Evolutionary conservation across 2,113 vertebrate genomes (phyloP).

Genomic region (Ophthalmolycus amberensis): DNA sequence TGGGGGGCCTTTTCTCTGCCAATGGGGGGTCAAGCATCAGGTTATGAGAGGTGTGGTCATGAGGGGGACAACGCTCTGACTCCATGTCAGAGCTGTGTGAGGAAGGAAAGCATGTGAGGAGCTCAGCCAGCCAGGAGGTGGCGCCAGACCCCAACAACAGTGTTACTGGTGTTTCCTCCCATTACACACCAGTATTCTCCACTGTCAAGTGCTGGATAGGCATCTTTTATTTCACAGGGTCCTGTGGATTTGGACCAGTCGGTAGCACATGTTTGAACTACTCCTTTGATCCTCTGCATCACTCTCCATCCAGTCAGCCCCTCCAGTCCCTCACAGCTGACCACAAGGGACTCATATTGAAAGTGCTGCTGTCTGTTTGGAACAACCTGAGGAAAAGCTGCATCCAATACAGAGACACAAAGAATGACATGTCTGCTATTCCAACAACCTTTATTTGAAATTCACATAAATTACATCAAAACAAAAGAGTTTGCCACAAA

Average conservation of each 20-base stretch:
- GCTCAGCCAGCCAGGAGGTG: too few relatives aligned
- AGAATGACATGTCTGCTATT: not conserved
- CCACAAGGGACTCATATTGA: not conserved
- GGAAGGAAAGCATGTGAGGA: too few relatives aligned
- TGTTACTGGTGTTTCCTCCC: not conserved
- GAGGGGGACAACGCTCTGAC: too few relatives aligned
- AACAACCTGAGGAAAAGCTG: not conserved
- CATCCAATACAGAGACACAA: not conserved
- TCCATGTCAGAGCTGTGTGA: too few relatives aligned
- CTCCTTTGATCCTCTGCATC: not conserved
- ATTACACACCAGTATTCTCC: constrained; percentile 20
- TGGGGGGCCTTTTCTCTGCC: too few relatives aligned
- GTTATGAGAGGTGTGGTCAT: too few relatives aligned
- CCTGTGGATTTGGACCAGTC: not conserved
- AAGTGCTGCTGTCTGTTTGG: constrained; percentile 16
- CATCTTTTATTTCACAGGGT: not conserved
- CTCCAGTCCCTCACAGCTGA: constrained; percentile 8
- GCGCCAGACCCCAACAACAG: too few relatives aligned
- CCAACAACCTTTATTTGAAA: not conserved
- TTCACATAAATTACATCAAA: not conserved
- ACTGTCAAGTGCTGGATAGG: not conserved
- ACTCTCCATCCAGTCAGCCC: constrained; percentile 4
- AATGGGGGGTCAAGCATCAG: too few relatives aligned
- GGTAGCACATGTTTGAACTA: accelerated
- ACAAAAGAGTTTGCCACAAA: too few relatives aligned